Evolutionary conservation across 2,888 invertebrate species (phyloP), one percentile per base, ranked within the genome.

Genomic region (Osmoderma eremita): DNA sequence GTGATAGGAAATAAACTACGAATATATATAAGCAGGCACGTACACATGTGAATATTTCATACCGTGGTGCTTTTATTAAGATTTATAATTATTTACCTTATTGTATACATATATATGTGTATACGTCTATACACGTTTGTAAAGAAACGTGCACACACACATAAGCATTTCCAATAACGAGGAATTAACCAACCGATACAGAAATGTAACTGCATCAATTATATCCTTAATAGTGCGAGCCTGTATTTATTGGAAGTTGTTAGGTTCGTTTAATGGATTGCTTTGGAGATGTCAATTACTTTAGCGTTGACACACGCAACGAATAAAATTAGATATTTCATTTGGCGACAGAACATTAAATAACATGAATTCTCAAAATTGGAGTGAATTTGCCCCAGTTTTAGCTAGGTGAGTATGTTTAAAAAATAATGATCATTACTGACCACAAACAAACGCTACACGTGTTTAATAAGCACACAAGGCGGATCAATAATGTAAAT

Each of bases 261-360:
- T 17, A 51, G 30, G 24, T 30, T 51, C 13, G 24, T 51, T 51
- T 24, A 51, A 51, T 51, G 30, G 24, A 22, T 51, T 24, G 50
- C 50, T 24, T 51, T 51, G 22, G 50, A 51, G 24, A 51, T 30
- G 50, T 51, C 50, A 51, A 22, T 51, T 51, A 30, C 15, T 51
- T 51, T 24, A 22, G 13, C 15, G 30, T 22, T 22, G 50, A 24
- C 50, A 50, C 50, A 51, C 50, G 50, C 50, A n/a, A 51, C 41
- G 39, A 56, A 56, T 56, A 56, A 56, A 56, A 56, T 54, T 41
- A 41, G 1, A 41, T 41, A 41, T 41, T 56, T 20, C 41, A 18
- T 22, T 24, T 15, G 24, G 15, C 8, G 5, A 8, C 10, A 8
- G 30, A 51, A 12, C 6, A 50, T 12, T 22, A 50, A 50, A 24